Percentiles rank a stretch among this genome's conserved stretches.
Evolutionary conservation across 2,113 vertebrate species (phyloP).

Genomic region (Mormyrus lacerda): DNA sequence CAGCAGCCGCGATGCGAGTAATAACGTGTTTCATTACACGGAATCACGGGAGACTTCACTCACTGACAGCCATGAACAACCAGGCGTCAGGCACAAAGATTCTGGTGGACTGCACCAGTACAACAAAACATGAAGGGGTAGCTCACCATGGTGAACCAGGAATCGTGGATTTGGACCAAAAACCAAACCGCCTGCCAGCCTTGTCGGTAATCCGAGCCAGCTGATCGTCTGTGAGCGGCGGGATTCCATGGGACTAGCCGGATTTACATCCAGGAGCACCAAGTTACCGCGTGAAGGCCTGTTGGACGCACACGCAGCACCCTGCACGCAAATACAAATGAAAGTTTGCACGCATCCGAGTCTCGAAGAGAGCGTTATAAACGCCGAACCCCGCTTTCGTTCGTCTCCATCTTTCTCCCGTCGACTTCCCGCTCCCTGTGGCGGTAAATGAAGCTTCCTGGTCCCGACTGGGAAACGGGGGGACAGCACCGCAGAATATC

Average conservation of each 20-base stretch:
- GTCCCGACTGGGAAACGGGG: background rate
- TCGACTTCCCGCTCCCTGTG: background rate
- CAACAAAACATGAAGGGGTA: background rate
- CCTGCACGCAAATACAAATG: background rate
- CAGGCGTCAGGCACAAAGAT: background rate
- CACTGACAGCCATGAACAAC: too few species aligned
- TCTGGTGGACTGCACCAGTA: background rate
- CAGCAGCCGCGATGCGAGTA: background rate
- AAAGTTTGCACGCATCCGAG: background rate
- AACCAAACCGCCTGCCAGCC: background rate
- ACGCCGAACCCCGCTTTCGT: background rate
- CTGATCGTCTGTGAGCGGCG: too few species aligned
- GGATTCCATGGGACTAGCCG: background rate
- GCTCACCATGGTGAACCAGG: too few species aligned
- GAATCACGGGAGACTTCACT: background rate
- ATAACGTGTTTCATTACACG: background rate
- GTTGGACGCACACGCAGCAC: background rate
- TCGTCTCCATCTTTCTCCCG: background rate
- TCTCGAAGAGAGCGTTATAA: background rate
- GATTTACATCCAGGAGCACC: background rate
- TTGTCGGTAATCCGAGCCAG: background rate
- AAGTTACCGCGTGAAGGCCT: background rate
- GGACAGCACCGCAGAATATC: background rate
- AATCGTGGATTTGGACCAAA: background rate
- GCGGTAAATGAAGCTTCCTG: background rate